A percentile compares a stretch with the other conserved stretches of the same genome.
These are phyloP conservation scores for Platycheirus albimanus DNA, from an alignment of 2,888 invertebrate genomes.

Conservation along the genomic window DNA sequence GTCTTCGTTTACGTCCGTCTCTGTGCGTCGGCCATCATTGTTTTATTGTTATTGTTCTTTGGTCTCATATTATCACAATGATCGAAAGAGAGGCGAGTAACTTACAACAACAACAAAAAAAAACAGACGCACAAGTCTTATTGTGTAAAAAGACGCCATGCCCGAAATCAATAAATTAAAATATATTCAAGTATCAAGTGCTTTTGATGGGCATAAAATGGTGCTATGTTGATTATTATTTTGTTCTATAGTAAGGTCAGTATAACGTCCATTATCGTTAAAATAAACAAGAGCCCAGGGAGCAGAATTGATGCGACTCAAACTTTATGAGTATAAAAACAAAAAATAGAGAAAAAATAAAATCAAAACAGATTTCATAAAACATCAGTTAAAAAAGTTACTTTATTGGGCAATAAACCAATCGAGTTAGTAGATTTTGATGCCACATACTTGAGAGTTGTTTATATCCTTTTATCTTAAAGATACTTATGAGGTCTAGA, in stretches of 20 bases:
- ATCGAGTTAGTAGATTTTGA: neutral
- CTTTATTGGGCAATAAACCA: conserved; percentile 5
- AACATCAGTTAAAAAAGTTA: conserved; percentile 2
- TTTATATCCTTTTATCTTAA: too few species aligned
- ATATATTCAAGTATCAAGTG: conserved; percentile 48
- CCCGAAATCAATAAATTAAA: conserved; percentile 60
- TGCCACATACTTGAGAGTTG: too few species aligned
- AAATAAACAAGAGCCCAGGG: conserved; percentile 45
- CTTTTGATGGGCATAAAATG: conserved; percentile 47
- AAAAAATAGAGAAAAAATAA: conserved; percentile 20
- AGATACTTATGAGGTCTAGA: too few species aligned
- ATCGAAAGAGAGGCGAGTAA: conserved; percentile 29
- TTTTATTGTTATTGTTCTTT: conserved; percentile 58
- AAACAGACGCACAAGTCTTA: conserved; percentile 14
- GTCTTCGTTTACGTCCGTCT: too few species aligned
- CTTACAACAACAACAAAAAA: conserved; percentile 24
- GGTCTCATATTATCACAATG: conserved; percentile 52
- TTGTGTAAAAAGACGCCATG: conserved; percentile 21
- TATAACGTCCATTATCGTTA: conserved; percentile 67
- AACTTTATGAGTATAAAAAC: conserved; percentile 48
- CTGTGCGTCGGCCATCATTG: conserved; percentile 57
- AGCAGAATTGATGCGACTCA: conserved; percentile 20
- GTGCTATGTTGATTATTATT: conserved; percentile 53
- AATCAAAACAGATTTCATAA: conserved; percentile 35
- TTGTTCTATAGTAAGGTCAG: conserved; percentile 40